Percentiles rank a stretch among this genome's conserved stretches.
Evolutionary conservation across 1,140 invertebrate genomes (phyloP).

Genomic region (Drosophila serrata): DNA sequence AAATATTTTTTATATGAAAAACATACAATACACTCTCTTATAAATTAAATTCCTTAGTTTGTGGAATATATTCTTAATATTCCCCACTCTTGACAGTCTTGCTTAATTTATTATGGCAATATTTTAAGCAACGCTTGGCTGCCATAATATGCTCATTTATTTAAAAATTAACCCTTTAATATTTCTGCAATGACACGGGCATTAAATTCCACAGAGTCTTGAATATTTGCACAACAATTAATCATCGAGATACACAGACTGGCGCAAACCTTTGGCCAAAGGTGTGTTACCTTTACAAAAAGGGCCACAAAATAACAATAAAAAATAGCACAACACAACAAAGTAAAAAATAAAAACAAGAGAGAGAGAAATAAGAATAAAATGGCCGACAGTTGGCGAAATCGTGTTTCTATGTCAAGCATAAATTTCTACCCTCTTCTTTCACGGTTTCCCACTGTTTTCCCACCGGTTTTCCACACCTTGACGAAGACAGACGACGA

Average conservation of each 20-base stretch:
- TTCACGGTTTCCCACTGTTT: conserved; percentile 13
- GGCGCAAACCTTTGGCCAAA: conserved; percentile 15
- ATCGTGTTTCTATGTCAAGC: conserved; percentile 83
- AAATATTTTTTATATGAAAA: neutral
- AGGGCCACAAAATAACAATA: conserved; percentile 26
- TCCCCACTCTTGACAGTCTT: too few relatives aligned
- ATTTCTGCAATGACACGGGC: conserved; percentile 1
- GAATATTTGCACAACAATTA: conserved; percentile 35
- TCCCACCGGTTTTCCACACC: conserved; percentile 6
- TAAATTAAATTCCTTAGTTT: neutral
- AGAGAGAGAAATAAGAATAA: conserved; percentile 63
- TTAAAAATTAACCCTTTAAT: neutral
- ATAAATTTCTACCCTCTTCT: conserved; percentile 68
- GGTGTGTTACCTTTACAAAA: conserved; percentile 22
- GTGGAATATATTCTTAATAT: neutral
- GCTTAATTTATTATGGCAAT: neutral
- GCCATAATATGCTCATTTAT: conserved; percentile 1
- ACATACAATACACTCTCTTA: neutral
- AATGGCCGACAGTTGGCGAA: conserved; percentile 74
- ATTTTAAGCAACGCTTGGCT: neutral
- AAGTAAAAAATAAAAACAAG: conserved; percentile 32
- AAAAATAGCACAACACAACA: conserved; percentile 27
- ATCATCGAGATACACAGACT: conserved; percentile 7
- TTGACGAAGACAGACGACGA: conserved; percentile 75
- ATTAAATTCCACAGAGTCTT: conserved; percentile 15